phyloP scores from a whole-genome alignment of 2,113 vertebrate genomes.

The Anas platyrhynchos region DNA sequence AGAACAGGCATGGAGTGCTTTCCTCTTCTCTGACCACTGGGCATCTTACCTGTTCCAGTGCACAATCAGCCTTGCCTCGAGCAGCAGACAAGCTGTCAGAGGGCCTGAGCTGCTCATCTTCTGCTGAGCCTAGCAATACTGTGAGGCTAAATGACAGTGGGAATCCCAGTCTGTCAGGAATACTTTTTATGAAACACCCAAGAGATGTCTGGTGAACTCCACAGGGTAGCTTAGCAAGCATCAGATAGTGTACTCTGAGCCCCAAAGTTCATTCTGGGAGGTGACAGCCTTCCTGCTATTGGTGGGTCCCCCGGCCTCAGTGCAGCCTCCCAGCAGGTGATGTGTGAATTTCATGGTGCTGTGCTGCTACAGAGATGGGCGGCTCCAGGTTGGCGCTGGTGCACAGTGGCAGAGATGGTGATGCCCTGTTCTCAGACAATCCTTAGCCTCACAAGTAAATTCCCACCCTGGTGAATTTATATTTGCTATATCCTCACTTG shows the following conservation, averaged over 20 bases:
- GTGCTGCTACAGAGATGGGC: not conserved
- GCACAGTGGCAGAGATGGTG: not conserved
- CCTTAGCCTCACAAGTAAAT: not conserved
- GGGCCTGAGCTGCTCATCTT: not conserved
- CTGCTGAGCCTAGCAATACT: fast-evolving
- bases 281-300: not conserved
- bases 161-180: not conserved
- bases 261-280: fast-evolving
- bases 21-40: not conserved
- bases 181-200: fast-evolving
- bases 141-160: too few species aligned
- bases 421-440: too few species aligned
- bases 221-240: not conserved
- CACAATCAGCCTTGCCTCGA: not conserved
- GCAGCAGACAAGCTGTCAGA: not conserved
- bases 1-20: not conserved
- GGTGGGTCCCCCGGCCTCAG: not conserved
- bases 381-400: not conserved
- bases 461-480: not conserved
- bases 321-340: not conserved
- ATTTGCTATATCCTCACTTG: not conserved
- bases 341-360: fast-evolving
- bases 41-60: not conserved
- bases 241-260: too few species aligned
- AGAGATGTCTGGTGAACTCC: not conserved